phyloP scores from a whole-genome alignment of 2,797 vertebrate species.

The Novumbra hubbsi region DNA sequence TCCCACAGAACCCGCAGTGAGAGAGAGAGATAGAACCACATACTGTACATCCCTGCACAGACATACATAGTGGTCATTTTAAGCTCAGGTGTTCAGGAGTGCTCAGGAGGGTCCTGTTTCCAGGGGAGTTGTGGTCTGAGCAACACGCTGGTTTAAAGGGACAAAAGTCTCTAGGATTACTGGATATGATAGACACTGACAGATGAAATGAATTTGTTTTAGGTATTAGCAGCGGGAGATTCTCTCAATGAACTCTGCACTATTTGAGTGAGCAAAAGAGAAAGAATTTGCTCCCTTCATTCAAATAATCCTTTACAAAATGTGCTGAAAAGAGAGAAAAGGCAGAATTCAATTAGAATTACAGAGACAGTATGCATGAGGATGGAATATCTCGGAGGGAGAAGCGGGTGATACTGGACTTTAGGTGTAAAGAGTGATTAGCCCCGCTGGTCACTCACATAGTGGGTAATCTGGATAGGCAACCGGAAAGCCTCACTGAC shows the following conservation, averaged over 20 bases:
- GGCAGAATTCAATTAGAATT: neutral
- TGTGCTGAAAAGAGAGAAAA: neutral
- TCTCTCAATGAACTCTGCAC: neutral
- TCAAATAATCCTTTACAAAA: neutral
- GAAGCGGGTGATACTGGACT: neutral
- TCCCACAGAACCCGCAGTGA: neutral
- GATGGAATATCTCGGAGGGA: neutral
- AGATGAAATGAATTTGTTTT: neutral
- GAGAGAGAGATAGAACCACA: neutral
- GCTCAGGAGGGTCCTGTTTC: neutral
- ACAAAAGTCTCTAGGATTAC: no score
- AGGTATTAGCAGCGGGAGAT: neutral
- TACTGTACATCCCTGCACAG: neutral
- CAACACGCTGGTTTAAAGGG: no score
- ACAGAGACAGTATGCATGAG: slow-evolving; percentile 28
- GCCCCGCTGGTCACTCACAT: neutral
- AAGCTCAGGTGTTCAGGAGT: neutral
- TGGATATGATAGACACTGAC: neutral
- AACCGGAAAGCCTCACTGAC: neutral
- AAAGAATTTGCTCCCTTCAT: neutral
- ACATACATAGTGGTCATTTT: neutral
- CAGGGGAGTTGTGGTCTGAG: neutral
- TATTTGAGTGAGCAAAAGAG: neutral
- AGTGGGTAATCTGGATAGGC: neutral
- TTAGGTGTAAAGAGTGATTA: neutral